Evolutionary conservation across 2,113 vertebrate species (phyloP).

Genomic region (Poicephalus gulielmi): DNA sequence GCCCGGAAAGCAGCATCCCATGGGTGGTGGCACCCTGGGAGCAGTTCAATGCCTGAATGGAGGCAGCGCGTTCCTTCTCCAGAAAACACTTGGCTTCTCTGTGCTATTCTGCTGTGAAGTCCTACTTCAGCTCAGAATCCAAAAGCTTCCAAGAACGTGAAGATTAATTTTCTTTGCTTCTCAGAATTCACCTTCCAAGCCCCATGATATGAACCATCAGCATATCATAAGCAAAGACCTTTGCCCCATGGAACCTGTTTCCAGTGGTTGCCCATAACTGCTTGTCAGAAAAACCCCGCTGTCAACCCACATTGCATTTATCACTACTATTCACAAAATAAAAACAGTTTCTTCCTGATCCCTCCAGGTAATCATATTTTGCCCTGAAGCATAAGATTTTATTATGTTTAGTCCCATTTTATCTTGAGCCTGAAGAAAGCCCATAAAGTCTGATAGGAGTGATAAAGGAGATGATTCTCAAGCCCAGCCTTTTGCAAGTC

Average conservation of each 20-base stretch:
- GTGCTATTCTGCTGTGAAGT: background rate
- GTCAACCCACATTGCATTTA: background rate
- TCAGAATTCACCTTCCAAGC: background rate
- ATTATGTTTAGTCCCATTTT: slow-evolving; percentile 38
- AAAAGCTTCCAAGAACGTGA: background rate
- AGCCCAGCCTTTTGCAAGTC: slow-evolving; percentile 39
- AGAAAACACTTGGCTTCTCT: background rate
- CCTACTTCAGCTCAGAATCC: background rate
- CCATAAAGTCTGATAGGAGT: background rate
- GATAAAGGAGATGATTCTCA: slow-evolving; percentile 2
- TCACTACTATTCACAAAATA: background rate
- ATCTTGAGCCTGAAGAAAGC: background rate
- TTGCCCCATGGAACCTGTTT: background rate
- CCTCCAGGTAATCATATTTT: slow-evolving; percentile 34
- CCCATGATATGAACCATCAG: background rate
- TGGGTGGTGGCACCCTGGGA: background rate
- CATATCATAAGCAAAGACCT: background rate
- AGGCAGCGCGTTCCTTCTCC: background rate
- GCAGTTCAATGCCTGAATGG: rapidly evolving
- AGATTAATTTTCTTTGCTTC: background rate
- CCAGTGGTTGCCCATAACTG: background rate
- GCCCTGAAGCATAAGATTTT: slow-evolving; percentile 35
- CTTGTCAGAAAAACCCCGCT: background rate
- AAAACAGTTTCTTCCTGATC: background rate
- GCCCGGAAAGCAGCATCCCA: background rate